Conservation (phyloP, 2,797 vertebrate genomes). For the Chaunax sp. region DNA sequence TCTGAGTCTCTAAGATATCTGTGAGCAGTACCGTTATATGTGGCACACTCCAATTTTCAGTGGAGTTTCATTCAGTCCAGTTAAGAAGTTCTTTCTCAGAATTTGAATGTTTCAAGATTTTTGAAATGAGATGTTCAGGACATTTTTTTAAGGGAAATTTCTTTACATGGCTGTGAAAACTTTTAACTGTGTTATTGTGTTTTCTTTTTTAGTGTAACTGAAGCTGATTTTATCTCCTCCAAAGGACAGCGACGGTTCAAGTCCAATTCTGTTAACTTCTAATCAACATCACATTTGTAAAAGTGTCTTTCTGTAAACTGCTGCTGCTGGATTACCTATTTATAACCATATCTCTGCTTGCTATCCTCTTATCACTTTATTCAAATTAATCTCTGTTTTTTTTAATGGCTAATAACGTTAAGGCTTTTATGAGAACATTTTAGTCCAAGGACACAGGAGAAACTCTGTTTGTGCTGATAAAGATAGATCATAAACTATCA, state of each 20-base stretch:
- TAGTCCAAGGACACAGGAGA: too few relatives aligned
- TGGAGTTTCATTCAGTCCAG: neutral
- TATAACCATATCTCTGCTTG: constrained; percentile 16
- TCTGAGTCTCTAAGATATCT: too few relatives aligned
- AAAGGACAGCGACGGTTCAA: constrained; percentile 8
- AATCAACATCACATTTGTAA: neutral
- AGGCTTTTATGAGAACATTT: too few relatives aligned
- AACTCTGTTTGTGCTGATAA: too few relatives aligned
- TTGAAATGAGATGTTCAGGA: rapidly evolving
- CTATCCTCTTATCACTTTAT: constrained; percentile 1
- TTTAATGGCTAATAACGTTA: neutral
- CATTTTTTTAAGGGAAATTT: neutral
- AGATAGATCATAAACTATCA: too few relatives aligned
- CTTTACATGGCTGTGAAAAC: neutral
- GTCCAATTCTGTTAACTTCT: neutral
- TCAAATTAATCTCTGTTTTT: neutral
- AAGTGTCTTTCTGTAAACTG: neutral
- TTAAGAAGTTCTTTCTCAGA: too few relatives aligned
- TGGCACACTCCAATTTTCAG: neutral
- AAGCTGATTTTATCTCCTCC: constrained; percentile 3
- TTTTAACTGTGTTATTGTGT: constrained; percentile 2
- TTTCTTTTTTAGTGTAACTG: constrained; percentile 19
- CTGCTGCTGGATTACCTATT: neutral
- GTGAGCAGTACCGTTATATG: too few relatives aligned
- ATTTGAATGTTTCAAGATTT: neutral